phyloP scores from a whole-genome alignment of 2,113 vertebrate genomes.

The Thinocorus orbignyianus region DNA sequence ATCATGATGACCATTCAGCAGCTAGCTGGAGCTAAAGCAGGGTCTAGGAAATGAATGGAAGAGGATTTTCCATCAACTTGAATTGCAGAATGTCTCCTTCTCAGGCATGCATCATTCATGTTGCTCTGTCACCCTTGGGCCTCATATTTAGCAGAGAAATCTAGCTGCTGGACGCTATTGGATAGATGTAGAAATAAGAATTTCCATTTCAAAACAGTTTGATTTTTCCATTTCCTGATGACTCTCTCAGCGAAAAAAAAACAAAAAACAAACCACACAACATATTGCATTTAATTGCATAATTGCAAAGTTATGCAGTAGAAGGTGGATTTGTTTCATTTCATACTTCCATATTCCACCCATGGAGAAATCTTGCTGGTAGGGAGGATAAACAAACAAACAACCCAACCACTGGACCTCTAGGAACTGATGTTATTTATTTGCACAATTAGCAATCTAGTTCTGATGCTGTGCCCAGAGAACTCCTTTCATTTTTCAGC shows the following conservation, averaged over 20 bases:
- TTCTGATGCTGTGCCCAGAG: constrained; percentile 72
- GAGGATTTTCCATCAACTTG: not conserved
- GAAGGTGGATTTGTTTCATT: constrained; percentile 3
- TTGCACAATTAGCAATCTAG: constrained; percentile 68
- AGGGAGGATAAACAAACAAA: constrained; percentile 62
- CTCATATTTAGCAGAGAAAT: not conserved
- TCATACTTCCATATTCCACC: constrained; percentile 43
- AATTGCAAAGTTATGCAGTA: not conserved
- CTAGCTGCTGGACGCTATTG: not conserved
- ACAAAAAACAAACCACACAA: not conserved
- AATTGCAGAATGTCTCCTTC: not conserved
- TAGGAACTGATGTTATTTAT: constrained; percentile 67
- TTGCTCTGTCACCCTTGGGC: not conserved
- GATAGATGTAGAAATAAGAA: not conserved
- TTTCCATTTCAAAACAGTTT: not conserved
- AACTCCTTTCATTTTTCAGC: constrained; percentile 69
- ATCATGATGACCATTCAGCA: rapidly evolving
- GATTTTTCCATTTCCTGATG: not conserved
- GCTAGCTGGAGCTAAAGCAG: not conserved
- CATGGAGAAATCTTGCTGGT: constrained; percentile 63
- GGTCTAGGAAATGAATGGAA: not conserved
- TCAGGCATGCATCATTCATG: not conserved
- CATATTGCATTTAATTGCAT: not conserved
- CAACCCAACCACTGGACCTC: constrained; percentile 58
- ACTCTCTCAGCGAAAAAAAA: not conserved